These are phyloP conservation scores for Epinotia brunnichana DNA, from an alignment of 2,888 invertebrate genomes.

Conservation along the genomic window DNA sequence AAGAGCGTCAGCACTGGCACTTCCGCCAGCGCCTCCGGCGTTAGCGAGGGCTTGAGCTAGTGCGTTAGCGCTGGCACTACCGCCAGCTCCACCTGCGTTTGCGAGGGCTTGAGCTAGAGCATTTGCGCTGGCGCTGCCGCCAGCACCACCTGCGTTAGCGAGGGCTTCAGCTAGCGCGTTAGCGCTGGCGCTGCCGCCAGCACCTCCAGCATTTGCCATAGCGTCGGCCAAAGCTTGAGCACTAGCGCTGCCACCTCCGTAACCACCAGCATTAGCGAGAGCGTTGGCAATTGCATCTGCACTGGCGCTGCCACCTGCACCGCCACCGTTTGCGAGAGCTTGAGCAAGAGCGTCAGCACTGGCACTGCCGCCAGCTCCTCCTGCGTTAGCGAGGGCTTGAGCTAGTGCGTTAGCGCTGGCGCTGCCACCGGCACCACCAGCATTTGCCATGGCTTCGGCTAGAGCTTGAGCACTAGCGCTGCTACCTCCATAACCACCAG, in stretches of 20 bases:
- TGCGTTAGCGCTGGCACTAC: background rate
- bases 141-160: conserved; percentile 8
- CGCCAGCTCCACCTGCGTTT: background rate
- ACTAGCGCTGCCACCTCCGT: background rate
- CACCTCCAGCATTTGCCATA: background rate
- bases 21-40: background rate
- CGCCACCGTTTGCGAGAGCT: background rate
- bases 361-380: background rate
- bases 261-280: background rate
- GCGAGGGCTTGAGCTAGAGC: conserved; percentile 9
- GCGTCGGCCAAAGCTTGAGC: conserved; percentile 17
- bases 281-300: conserved; percentile 1
- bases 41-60: background rate
- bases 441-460: conserved; percentile 1
- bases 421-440: background rate
- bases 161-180: background rate
- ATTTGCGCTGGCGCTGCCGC: conserved; percentile 1
- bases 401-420: conserved; percentile 2
- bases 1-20: background rate
- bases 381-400: background rate
- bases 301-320: background rate
- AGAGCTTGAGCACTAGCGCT: conserved; percentile 4
- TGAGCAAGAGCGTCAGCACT: background rate
- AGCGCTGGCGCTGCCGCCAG: background rate
- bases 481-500: background rate